phyloP scores from a whole-genome alignment of 1,140 invertebrate species.

The Plectrocnemia conspersa region DNA sequence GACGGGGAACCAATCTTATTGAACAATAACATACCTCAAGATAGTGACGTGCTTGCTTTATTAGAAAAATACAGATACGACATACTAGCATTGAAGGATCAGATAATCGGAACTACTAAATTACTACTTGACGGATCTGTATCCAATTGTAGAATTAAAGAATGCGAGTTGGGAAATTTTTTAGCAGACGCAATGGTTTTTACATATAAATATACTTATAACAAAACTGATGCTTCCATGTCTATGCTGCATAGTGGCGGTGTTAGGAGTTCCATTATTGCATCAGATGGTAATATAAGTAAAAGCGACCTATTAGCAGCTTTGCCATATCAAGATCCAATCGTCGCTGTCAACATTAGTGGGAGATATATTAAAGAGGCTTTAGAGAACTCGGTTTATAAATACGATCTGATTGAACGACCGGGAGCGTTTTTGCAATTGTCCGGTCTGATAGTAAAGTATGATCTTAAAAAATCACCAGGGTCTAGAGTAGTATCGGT shows the following conservation, averaged over 20 bases:
- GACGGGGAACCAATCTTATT: constrained; percentile 77
- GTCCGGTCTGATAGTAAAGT: constrained; percentile 54
- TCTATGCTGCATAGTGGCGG: constrained; percentile 70
- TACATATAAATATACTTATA: constrained; percentile 46
- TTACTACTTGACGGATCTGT: constrained; percentile 58
- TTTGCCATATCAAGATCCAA: constrained; percentile 54
- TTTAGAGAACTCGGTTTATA: constrained; percentile 53
- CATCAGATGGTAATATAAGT: constrained; percentile 53
- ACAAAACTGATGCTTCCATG: constrained; percentile 64
- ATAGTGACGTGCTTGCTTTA: constrained; percentile 58
- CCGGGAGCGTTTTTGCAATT: constrained; percentile 58
- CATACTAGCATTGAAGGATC: constrained; percentile 52
- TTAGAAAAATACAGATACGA: constrained; percentile 57
- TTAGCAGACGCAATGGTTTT: constrained; percentile 67
- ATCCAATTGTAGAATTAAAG: constrained; percentile 58
- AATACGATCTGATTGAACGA: constrained; percentile 47
- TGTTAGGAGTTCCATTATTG: constrained; percentile 61
- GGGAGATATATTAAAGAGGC: constrained; percentile 47
- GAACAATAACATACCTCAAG: constrained; percentile 60
- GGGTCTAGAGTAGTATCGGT: constrained; percentile 50
- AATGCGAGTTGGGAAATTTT: constrained; percentile 84
- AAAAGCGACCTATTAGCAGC: constrained; percentile 51
- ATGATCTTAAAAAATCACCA: constrained; percentile 48
- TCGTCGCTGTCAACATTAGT: constrained; percentile 51
- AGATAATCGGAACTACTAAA: constrained; percentile 62